Evolutionary conservation across 2,888 invertebrate genomes (phyloP).

Genomic region (Sycophila texana): DNA sequence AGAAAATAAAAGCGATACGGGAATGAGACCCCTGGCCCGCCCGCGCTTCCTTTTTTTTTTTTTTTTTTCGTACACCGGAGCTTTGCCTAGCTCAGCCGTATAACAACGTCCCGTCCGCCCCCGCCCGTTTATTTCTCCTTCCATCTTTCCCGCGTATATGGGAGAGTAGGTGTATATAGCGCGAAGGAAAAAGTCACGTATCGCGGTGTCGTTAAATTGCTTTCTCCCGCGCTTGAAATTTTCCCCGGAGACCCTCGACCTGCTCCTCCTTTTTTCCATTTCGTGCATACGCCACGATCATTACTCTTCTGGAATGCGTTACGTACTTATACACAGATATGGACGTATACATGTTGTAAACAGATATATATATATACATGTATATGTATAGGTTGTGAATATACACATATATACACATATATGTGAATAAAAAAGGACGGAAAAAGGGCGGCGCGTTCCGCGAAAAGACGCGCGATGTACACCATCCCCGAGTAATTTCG

Average conservation of each 20-base stretch:
- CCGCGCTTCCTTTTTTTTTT: neutral
- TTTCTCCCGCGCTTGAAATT: constrained; percentile 24
- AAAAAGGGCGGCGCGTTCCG: constrained; percentile 5
- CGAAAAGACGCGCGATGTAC: neutral
- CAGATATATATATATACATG: too few species aligned
- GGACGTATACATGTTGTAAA: too few species aligned
- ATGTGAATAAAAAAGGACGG: neutral
- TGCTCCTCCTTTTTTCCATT: neutral
- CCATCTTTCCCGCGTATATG: neutral
- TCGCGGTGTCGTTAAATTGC: constrained; percentile 54
- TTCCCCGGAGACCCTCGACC: constrained; percentile 1
- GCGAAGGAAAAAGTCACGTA: constrained; percentile 52
- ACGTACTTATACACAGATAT: too few species aligned
- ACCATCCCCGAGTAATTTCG: constrained; percentile 51
- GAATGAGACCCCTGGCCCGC: neutral
- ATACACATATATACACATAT: too few species aligned
- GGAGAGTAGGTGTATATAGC: neutral
- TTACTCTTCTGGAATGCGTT: neutral
- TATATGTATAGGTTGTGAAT: too few species aligned
- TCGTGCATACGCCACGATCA: constrained; percentile 1
- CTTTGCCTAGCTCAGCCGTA: constrained; percentile 10
- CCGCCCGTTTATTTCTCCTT: neutral
- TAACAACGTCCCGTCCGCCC: neutral
- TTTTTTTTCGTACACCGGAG: constrained; percentile 12
- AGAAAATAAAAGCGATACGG: constrained; percentile 56